Evolutionary conservation across 1,140 invertebrate species (phyloP).

Genomic region (Bombus picipes): DNA sequence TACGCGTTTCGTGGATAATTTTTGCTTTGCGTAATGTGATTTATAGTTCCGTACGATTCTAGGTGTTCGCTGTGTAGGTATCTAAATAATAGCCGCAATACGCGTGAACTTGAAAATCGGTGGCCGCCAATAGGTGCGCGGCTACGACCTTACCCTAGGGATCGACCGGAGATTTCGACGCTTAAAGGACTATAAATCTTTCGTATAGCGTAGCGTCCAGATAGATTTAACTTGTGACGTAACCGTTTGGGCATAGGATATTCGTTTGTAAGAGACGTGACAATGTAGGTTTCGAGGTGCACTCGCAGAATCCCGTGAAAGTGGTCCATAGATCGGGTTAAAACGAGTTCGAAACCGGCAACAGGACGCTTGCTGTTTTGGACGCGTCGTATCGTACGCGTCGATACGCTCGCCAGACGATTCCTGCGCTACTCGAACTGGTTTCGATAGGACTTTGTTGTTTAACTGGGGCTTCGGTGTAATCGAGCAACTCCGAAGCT

Average conservation of each 20-base stretch:
- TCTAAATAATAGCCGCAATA: not conserved
- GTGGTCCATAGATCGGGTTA: constrained; percentile 9
- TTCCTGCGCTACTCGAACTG: not conserved
- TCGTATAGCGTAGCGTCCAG: not conserved
- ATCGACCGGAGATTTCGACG: not conserved
- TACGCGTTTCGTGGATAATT: not conserved
- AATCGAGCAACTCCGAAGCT: not conserved
- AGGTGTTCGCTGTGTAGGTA: not conserved
- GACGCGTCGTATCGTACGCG: not conserved
- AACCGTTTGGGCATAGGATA: not conserved
- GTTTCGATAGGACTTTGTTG: constrained; percentile 12
- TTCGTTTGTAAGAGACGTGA: not conserved
- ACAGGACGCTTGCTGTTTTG: not conserved
- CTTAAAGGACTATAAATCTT: not conserved
- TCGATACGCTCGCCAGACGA: not conserved
- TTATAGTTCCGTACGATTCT: not conserved
- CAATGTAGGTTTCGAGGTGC: not conserved
- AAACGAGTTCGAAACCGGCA: constrained; percentile 21
- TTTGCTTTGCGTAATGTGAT: not conserved
- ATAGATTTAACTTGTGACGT: not conserved
- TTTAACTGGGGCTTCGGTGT: constrained; percentile 6
- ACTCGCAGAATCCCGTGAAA: not conserved
- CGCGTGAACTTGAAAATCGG: not conserved
- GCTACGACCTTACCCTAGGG: no score
- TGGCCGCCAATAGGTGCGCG: not conserved